These are phyloP conservation scores for Zhuqinia jingwanae DNA, from an alignment of 2,888 invertebrate species.

Conservation along the genomic window DNA sequence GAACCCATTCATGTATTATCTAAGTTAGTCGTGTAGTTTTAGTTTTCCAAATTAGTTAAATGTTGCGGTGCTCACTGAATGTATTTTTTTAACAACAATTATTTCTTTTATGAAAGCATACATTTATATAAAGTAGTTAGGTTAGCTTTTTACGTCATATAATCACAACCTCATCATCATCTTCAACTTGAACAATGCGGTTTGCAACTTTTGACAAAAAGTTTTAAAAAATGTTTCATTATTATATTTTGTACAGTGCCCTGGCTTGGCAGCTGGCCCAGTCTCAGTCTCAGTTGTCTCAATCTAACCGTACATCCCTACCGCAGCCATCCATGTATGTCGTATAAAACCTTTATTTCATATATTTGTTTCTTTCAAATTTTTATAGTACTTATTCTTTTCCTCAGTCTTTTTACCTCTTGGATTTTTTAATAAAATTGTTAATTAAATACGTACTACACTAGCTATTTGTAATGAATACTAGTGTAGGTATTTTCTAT, in stretches of 20 bases:
- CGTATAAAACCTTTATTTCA: constrained; percentile 62
- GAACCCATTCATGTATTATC: too few relatives aligned
- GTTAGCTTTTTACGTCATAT: constrained; percentile 58
- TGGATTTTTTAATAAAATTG: constrained; percentile 21
- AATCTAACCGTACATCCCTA: constrained; percentile 78
- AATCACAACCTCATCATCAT: constrained; percentile 30
- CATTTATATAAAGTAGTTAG: constrained; percentile 65
- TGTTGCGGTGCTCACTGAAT: constrained; percentile 50
- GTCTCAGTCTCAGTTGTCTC: constrained; percentile 78
- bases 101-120: constrained; percentile 46
- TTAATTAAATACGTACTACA: not conserved
- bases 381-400: constrained; percentile 67
- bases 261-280: constrained; percentile 80
- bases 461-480: constrained; percentile 22
- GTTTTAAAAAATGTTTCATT: constrained; percentile 70
- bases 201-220: constrained; percentile 53
- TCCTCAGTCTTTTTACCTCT: constrained; percentile 71
- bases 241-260: constrained; percentile 79
- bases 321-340: constrained; percentile 79
- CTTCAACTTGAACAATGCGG: constrained; percentile 48
- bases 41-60: not conserved
- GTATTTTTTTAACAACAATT: not conserved
- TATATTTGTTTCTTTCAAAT: constrained; percentile 58
- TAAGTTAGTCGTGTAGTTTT: not conserved
- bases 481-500: constrained; percentile 26